phyloP scores from a whole-genome alignment of 2,113 vertebrate species.

The Ardeotis arabs region DNA sequence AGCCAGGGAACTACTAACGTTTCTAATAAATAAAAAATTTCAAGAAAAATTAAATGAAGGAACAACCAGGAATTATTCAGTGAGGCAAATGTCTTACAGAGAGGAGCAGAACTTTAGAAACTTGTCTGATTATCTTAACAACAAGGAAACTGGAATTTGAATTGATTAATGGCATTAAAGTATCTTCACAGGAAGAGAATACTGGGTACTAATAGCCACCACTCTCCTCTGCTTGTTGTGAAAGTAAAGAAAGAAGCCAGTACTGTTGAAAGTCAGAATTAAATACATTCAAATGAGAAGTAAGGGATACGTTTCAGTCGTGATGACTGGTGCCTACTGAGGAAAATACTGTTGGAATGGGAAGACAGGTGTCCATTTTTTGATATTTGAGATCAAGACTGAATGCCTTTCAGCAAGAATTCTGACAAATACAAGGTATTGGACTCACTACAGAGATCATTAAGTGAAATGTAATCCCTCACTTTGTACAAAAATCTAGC shows the following conservation, averaged over 20 bases:
- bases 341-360: neutral
- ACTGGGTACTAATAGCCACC: neutral
- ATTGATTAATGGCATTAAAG: neutral
- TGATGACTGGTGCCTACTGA: neutral
- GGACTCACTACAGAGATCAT: neutral
- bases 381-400: neutral
- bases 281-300: slow-evolving; percentile 3
- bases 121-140: neutral
- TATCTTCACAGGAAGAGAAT: neutral
- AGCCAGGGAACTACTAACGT: neutral
- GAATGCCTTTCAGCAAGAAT: neutral
- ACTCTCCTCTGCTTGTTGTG: neutral
- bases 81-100: neutral
- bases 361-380: neutral
- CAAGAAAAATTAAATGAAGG: neutral
- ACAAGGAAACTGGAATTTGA: neutral
- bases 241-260: neutral
- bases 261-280: slow-evolving; percentile 21
- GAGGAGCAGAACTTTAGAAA: neutral
- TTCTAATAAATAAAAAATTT: neutral
- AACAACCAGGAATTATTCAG: neutral
- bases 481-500: neutral
- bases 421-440: slow-evolving; percentile 1
- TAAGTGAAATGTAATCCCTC: slow-evolving; percentile 8
- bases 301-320: neutral